Evolutionary conservation across 2,797 vertebrate species (phyloP).

Genomic region (Knipowitschia caucasica): DNA sequence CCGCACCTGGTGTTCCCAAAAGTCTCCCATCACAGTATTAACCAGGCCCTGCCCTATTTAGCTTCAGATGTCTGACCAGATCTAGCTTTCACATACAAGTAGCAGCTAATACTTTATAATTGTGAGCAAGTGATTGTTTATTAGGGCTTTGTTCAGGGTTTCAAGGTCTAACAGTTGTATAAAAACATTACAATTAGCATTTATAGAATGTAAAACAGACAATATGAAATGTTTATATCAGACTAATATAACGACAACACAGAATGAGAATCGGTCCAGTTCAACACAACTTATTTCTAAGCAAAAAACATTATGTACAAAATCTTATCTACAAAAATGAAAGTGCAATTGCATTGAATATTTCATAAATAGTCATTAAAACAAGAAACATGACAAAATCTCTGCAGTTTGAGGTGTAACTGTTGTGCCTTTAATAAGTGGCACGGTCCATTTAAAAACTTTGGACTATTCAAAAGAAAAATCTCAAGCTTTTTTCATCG

Average conservation of each 20-base stretch:
- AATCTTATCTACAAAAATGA: slow-evolving; percentile 14
- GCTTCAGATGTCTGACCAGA: too few relatives aligned
- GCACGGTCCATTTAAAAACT: slow-evolving; percentile 35
- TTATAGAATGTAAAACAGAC: background rate
- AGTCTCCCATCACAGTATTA: too few relatives aligned
- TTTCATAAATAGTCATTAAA: background rate
- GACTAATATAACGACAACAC: background rate
- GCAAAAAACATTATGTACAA: background rate
- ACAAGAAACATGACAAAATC: slow-evolving; percentile 22
- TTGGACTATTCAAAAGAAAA: slow-evolving; percentile 27
- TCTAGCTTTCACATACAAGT: too few relatives aligned
- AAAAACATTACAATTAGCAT: slow-evolving; percentile 1
- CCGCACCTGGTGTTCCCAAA: too few relatives aligned
- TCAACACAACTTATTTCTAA: background rate
- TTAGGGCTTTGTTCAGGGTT: background rate
- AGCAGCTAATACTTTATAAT: too few relatives aligned
- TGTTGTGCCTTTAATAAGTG: slow-evolving; percentile 29
- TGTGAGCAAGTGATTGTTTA: too few relatives aligned
- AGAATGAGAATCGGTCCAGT: background rate
- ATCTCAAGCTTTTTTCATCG: slow-evolving; percentile 32
- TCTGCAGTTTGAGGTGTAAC: slow-evolving; percentile 33
- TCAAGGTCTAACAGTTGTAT: background rate
- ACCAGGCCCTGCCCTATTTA: too few relatives aligned
- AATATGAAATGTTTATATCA: background rate
- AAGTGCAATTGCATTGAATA: slow-evolving; percentile 52